These are phyloP conservation scores for Jacana jacana DNA, from an alignment of 2,113 vertebrate species.

Conservation along the genomic window DNA sequence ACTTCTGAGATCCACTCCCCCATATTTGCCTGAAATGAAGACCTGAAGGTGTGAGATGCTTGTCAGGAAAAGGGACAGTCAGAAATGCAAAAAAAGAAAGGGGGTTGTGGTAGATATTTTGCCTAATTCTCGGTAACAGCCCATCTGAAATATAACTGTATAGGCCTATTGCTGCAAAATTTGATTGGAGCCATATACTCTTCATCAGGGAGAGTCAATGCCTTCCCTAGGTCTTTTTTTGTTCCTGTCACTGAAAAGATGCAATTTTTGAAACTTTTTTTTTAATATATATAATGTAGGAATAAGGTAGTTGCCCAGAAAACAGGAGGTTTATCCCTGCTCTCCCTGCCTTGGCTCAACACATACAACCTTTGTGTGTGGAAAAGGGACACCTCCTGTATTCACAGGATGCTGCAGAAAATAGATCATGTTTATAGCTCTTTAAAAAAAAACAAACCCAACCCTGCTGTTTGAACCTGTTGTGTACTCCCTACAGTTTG, in stretches of 20 bases:
- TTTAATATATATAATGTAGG: not conserved
- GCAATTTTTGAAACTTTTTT: not conserved
- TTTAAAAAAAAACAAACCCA: not conserved
- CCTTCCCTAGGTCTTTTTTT: not conserved
- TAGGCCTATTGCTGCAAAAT: not conserved
- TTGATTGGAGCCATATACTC: not conserved
- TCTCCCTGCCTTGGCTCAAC: not conserved
- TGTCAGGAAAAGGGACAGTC: not conserved
- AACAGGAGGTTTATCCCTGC: not conserved
- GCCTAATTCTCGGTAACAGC: not conserved
- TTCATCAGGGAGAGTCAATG: not conserved
- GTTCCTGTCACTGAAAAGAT: not conserved
- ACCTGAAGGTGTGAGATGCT: not conserved
- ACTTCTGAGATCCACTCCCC: not conserved
- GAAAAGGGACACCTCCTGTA: not conserved
- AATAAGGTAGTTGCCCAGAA: not conserved
- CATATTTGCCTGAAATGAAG: not conserved
- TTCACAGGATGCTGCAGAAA: not conserved
- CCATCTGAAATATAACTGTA: accelerated
- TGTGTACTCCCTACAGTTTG: not conserved
- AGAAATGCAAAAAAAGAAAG: not conserved
- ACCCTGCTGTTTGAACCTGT: not conserved
- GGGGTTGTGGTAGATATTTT: not conserved
- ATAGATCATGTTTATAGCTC: not conserved
- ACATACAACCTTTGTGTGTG: not conserved